Conservation (phyloP, 2,113 vertebrate species). For the Amblyopsis rosae region DNA sequence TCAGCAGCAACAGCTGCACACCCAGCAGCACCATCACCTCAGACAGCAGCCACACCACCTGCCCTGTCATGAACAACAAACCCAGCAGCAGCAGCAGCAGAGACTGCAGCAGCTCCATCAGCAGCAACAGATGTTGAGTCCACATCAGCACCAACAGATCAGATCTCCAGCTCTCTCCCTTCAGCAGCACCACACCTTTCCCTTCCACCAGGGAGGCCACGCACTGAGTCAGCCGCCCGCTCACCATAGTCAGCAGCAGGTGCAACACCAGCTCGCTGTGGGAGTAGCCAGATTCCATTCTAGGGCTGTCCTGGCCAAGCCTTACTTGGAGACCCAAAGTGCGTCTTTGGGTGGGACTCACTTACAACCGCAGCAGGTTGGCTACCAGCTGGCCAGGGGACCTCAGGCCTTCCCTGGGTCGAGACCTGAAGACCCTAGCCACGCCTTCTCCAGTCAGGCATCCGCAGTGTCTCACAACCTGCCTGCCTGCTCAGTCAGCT, state of each 20-base stretch:
- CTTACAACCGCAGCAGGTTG: conserved; percentile 72
- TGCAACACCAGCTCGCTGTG: conserved; percentile 55
- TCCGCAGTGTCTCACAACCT: conserved; percentile 81
- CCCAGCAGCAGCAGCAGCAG: conserved; percentile 61
- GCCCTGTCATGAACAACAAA: conserved; percentile 57
- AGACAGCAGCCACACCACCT: conserved; percentile 57
- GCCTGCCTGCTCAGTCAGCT: conserved; percentile 84
- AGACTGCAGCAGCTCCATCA: conserved; percentile 67
- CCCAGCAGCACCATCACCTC: conserved; percentile 71
- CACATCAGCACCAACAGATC: conserved; percentile 79
- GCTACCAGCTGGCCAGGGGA: conserved; percentile 72
- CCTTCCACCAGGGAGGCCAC: conserved; percentile 85
- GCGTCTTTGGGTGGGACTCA: conserved; percentile 63
- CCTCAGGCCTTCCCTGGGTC: conserved; percentile 81
- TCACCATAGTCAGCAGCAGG: conserved; percentile 53
- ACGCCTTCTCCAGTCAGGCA: conserved; percentile 78
- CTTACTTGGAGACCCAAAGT: conserved; percentile 82
- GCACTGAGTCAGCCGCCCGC: conserved; percentile 77
- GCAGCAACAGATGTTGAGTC: conserved; percentile 70
- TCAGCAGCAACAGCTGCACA: conserved; percentile 67
- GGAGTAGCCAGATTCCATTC: conserved; percentile 72
- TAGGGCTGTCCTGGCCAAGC: conserved; percentile 79
- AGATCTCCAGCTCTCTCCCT: conserved; percentile 86
- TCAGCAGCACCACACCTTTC: conserved; percentile 85
- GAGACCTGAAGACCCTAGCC: conserved; percentile 70